phyloP scores from a whole-genome alignment of 2,888 invertebrate genomes.

The Drosophila meridiana region DNA sequence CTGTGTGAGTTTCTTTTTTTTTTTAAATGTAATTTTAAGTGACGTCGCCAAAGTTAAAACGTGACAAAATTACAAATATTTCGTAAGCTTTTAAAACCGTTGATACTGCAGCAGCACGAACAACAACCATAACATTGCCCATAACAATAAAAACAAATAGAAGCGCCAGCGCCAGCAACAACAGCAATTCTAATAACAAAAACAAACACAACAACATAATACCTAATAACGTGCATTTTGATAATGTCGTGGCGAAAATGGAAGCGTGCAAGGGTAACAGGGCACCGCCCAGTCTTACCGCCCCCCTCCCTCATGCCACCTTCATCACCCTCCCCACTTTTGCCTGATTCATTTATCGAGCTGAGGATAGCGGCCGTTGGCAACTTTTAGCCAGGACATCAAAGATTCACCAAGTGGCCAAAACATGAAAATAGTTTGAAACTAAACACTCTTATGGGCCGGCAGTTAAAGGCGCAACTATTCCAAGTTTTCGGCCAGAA shows the following conservation, averaged over 20 bases:
- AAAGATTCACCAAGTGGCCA: slow-evolving; percentile 42
- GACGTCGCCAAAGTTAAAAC: slow-evolving; percentile 76
- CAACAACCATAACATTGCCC: slow-evolving; percentile 65
- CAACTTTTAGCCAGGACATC: slow-evolving; percentile 54
- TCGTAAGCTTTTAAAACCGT: slow-evolving; percentile 69
- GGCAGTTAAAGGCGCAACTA: slow-evolving; percentile 53
- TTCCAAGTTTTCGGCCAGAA: slow-evolving; percentile 57
- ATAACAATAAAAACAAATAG: slow-evolving; percentile 63
- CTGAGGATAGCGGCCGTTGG: slow-evolving; percentile 5
- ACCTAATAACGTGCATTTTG: slow-evolving; percentile 75
- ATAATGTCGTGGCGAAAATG: slow-evolving; percentile 53
- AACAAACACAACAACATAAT: slow-evolving; percentile 55
- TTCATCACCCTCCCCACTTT: not conserved
- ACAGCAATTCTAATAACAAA: slow-evolving; percentile 20
- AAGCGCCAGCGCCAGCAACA: slow-evolving; percentile 27
- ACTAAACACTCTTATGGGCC: slow-evolving; percentile 37
- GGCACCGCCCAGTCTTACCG: not conserved
- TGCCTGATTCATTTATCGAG: slow-evolving; percentile 12
- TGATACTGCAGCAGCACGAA: slow-evolving; percentile 60
- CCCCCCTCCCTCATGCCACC: not conserved
- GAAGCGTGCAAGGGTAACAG: not conserved
- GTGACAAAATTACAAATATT: slow-evolving; percentile 79
- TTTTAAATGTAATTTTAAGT: slow-evolving; percentile 73
- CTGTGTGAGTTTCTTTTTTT: slow-evolving; percentile 25
- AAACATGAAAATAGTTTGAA: slow-evolving; percentile 51